phyloP scores from a whole-genome alignment of 1,140 invertebrate species.

The Bombyx mori region DNA sequence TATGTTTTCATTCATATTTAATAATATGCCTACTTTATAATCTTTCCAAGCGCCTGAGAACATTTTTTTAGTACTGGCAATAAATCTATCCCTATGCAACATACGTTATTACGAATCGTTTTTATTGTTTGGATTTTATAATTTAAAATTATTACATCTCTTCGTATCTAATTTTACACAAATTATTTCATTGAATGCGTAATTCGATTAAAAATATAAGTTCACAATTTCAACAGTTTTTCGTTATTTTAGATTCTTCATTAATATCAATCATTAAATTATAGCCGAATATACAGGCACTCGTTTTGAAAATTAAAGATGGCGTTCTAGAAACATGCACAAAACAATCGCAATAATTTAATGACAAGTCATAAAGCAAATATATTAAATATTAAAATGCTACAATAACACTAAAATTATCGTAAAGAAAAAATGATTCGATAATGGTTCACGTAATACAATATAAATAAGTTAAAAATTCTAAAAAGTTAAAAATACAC shows the following conservation, averaged over 20 bases:
- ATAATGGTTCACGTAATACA: conserved; percentile 69
- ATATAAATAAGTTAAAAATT: conserved; percentile 72
- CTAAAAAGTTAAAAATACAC: conserved; percentile 71
- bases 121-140: conserved; percentile 41
- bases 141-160: conserved; percentile 57
- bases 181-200: conserved; percentile 34
- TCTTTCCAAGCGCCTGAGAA: conserved; percentile 66
- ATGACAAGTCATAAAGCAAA: conserved; percentile 63
- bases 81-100: conserved; percentile 34
- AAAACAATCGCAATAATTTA: conserved; percentile 65
- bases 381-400: conserved; percentile 69
- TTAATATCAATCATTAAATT: conserved; percentile 22
- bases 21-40: conserved; percentile 70
- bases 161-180: conserved; percentile 44
- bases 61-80: conserved; percentile 21
- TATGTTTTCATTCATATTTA: conserved; percentile 68
- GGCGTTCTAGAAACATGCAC: conserved; percentile 49
- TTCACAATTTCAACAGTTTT: conserved; percentile 32
- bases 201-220: conserved; percentile 38
- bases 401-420: conserved; percentile 64
- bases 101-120: conserved; percentile 52
- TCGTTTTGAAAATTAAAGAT: conserved; percentile 56
- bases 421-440: conserved; percentile 64
- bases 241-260: conserved; percentile 19
- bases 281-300: conserved; percentile 49